Conservation (phyloP, 2,797 vertebrate genomes). For the Falco rusticolus region DNA sequence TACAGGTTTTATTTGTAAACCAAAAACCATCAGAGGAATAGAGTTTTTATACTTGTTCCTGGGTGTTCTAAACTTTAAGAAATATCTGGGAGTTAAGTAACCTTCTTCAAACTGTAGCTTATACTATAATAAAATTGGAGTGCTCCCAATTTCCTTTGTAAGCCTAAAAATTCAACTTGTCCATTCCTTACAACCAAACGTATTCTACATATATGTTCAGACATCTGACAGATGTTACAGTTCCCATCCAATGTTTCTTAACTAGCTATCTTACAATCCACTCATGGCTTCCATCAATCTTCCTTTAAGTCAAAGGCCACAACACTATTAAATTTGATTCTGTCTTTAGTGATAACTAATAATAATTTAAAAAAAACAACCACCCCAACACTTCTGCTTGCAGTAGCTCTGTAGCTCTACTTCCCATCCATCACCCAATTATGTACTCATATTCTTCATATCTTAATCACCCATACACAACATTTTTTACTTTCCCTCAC, state of each 20-base stretch:
- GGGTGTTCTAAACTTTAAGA: slow-evolving; percentile 10
- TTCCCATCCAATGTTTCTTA: slow-evolving; percentile 56
- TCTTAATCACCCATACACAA: neutral
- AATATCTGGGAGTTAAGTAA: slow-evolving; percentile 22
- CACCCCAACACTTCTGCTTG: neutral
- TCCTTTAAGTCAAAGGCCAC: slow-evolving; percentile 10
- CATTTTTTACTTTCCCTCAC: neutral
- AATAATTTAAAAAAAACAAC: neutral
- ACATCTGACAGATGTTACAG: slow-evolving; percentile 66
- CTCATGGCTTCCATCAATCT: slow-evolving; percentile 43
- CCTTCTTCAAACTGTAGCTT: slow-evolving; percentile 66
- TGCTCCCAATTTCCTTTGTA: slow-evolving; percentile 72
- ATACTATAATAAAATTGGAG: slow-evolving; percentile 70
- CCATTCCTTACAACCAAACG: slow-evolving; percentile 59
- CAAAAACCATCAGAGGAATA: neutral
- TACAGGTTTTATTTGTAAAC: neutral
- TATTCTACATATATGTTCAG: neutral
- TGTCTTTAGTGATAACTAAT: neutral
- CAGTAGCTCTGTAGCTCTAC: neutral
- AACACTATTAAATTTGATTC: neutral
- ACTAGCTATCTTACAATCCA: slow-evolving; percentile 52
- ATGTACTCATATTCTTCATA: neutral
- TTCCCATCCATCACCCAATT: neutral
- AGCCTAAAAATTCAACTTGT: slow-evolving; percentile 71
- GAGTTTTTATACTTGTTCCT: neutral